Base-by-base conservation (phyloP, 2,888 invertebrate species). In the Drosophila pegasa region DNA sequence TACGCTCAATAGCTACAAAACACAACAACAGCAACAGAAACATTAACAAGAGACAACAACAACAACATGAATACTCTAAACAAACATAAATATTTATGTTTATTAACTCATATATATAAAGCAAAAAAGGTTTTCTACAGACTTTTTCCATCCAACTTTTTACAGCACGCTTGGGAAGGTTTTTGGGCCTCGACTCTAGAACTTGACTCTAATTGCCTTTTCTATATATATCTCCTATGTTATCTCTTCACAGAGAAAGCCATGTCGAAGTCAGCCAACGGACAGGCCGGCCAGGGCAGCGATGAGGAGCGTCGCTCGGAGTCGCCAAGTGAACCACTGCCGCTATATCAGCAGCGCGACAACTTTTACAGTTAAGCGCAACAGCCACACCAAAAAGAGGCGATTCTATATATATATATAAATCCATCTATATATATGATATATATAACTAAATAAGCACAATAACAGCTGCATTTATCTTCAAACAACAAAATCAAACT, bases 311-410 rank as follows among this genome's bases (percentile, higher is more conserved):
- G 96, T 37, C 71, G 80, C 59, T 88, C 90, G 61, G 90, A 89
- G 63, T 92, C 92, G 69, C 97, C 97, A 38, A 95, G 95, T 82
- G 95, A 95, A 59, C 95, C 96, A 90, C 93, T 97, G 91, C 97
- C 97, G 57, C 94, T 97, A 75, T 96, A 96, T 91, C 97, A 97
- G 92, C 97, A 97, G 92, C 94, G 97, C 90, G 96, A 97, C 90
- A 97, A 97, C 92, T 97, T 95, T 93, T 96, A 95, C 91, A 94
- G 94, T 69, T 94, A 93, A 93, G 65, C 50, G 41, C 38, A 5
- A 37, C 52, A 20, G 56, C 16, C 71, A 78, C 74, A 66, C 75
- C 82, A 70, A 83, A 47, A 47, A 63, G 29, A 64, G 68, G 51
- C 68, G 66, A 72, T 64, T 18, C 51, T 45, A 66, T 50, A 50